Percentiles rank a stretch among this genome's conserved stretches.
phyloP scores from a whole-genome alignment of 1,140 invertebrate species.

The Magallana ariakensis region DNA sequence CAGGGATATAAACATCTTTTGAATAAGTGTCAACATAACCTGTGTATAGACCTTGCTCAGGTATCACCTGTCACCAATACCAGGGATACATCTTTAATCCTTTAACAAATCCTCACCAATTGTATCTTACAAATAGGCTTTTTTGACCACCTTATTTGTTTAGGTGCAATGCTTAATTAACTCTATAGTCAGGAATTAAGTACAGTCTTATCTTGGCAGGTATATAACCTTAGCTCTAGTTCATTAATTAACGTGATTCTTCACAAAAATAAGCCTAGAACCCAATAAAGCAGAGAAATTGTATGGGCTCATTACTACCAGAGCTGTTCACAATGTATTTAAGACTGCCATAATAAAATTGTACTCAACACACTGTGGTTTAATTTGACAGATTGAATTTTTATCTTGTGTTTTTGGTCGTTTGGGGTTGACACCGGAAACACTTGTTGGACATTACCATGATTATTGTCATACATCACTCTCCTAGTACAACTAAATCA shows the following conservation, averaged over 20 bases:
- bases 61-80: conserved; percentile 9
- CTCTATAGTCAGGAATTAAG: background rate
- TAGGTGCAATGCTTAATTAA: background rate
- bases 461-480: conserved; percentile 5
- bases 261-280: no score
- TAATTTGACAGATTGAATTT: conserved; percentile 19
- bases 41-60: background rate
- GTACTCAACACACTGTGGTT: background rate
- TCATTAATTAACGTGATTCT: background rate
- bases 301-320: no score
- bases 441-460: conserved; percentile 31
- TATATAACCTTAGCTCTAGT: background rate
- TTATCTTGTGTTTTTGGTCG: background rate
- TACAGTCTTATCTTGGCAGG: conserved; percentile 2
- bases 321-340: background rate
- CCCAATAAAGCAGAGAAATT: no score
- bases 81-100: conserved; percentile 23
- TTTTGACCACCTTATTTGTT: background rate
- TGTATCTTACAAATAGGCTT: background rate
- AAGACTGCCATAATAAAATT: background rate
- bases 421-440: conserved; percentile 17
- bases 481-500: conserved; percentile 16
- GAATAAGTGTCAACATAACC: conserved; percentile 28
- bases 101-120: background rate
- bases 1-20: conserved; percentile 7